A percentile compares a stretch with the other conserved stretches of the same genome.
These are phyloP conservation scores for Botia almorhae DNA, from an alignment of 2,797 vertebrate genomes.

Conservation along the genomic window DNA sequence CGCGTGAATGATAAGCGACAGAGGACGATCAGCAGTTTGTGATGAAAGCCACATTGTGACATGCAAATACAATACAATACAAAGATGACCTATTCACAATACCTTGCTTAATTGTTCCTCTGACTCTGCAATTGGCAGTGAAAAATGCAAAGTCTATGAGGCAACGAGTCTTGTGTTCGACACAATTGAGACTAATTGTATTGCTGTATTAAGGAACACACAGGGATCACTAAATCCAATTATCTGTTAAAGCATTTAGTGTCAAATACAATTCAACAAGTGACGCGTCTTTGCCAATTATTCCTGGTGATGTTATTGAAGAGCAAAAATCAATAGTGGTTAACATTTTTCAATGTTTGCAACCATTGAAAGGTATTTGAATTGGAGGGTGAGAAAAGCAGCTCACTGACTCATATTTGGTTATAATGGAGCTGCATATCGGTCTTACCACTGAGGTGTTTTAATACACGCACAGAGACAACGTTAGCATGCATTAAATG, in stretches of 20 bases:
- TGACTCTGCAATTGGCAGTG: slow-evolving; percentile 34
- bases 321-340: slow-evolving; percentile 66
- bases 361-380: slow-evolving; percentile 53
- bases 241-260: slow-evolving; percentile 46
- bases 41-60: slow-evolving; percentile 15
- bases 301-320: slow-evolving; percentile 64
- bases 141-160: slow-evolving; percentile 19
- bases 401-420: slow-evolving; percentile 2
- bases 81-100: slow-evolving; percentile 14
- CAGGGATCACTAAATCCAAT: slow-evolving; percentile 48
- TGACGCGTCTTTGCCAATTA: slow-evolving; percentile 10
- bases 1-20: background rate
- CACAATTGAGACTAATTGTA: slow-evolving; percentile 55
- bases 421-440: background rate
- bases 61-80: slow-evolving; percentile 3
- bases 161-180: slow-evolving; percentile 47
- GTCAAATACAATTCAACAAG: slow-evolving; percentile 20
- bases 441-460: slow-evolving; percentile 23
- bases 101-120: slow-evolving; percentile 56
- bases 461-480: slow-evolving; percentile 6
- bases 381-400: slow-evolving; percentile 29
- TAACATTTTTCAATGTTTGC: slow-evolving; percentile 60
- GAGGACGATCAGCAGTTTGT: slow-evolving; percentile 14
- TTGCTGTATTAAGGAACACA: slow-evolving; percentile 47
- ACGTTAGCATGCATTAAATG: background rate